Evolutionary conservation across 2,113 vertebrate genomes (phyloP).

Genomic region (Rhombomys opimus): DNA sequence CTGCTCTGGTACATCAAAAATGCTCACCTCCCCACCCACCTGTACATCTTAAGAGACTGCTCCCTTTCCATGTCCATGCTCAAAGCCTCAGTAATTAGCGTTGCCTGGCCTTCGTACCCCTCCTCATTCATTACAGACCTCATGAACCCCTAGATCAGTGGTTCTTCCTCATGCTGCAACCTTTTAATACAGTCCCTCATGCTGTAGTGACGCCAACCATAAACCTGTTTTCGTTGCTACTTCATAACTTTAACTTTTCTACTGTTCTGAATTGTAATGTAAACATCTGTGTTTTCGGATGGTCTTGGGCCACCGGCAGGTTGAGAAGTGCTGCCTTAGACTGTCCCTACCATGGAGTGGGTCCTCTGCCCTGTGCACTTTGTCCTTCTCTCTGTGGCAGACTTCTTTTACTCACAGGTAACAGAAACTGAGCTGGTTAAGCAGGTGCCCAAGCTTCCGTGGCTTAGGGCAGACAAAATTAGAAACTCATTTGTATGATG

Average conservation of each 20-base stretch:
- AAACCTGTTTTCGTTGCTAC: not conserved
- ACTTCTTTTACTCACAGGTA: not conserved
- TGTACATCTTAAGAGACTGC: not conserved
- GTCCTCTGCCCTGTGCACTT: not conserved
- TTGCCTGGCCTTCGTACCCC: not conserved
- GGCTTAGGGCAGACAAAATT: not conserved
- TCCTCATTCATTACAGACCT: not conserved
- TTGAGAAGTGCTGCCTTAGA: not conserved
- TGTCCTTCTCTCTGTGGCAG: not conserved
- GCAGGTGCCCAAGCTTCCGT: not conserved
- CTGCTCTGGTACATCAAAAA: not conserved
- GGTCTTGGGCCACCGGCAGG: not conserved
- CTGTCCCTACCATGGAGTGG: not conserved
- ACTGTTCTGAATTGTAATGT: not conserved
- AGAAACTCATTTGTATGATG: not conserved
- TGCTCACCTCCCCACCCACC: not conserved
- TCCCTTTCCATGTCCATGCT: not conserved
- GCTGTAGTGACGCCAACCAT: not conserved
- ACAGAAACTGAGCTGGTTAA: not conserved
- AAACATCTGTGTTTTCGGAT: not conserved
- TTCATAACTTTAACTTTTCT: not conserved
- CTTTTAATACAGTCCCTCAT: not conserved
- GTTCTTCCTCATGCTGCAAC: not conserved
- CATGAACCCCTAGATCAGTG: not conserved
- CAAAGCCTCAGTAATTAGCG: not conserved